phyloP scores from a whole-genome alignment of 2,888 invertebrate genomes.

The Escarpia spicata region DNA sequence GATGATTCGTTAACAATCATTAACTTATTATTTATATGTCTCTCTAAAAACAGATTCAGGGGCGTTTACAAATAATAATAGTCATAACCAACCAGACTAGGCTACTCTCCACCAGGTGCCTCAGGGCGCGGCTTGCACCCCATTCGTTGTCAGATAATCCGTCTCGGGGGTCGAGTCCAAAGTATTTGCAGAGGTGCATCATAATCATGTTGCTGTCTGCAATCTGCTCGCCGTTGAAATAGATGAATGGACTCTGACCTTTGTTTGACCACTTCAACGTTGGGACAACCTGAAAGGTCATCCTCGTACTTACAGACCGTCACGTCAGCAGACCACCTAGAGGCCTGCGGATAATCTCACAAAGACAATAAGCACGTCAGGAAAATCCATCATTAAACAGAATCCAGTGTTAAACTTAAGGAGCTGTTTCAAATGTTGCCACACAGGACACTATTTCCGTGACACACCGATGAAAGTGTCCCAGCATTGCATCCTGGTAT shows the following conservation, averaged over 20 bases:
- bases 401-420: too few relatives aligned
- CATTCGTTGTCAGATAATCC: neutral
- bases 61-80: neutral
- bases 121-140: neutral
- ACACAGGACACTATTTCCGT: too few relatives aligned
- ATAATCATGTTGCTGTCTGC: conserved; percentile 3
- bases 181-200: neutral
- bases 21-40: too few relatives aligned
- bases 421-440: too few relatives aligned
- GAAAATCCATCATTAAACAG: neutral
- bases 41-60: neutral
- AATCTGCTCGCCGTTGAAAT: neutral
- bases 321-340: neutral
- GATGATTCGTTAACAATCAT: too few relatives aligned
- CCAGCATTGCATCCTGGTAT: too few relatives aligned
- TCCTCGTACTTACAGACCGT: neutral
- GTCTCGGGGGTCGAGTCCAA: neutral
- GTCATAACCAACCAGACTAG: neutral
- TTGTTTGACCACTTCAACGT: neutral
- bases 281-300: neutral
- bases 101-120: neutral
- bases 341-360: too few relatives aligned
- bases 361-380: neutral
- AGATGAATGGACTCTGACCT: neutral
- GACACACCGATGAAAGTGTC: too few relatives aligned